Conservation (phyloP, 1,140 invertebrate species). For the Ctenoplectra terminalis region DNA sequence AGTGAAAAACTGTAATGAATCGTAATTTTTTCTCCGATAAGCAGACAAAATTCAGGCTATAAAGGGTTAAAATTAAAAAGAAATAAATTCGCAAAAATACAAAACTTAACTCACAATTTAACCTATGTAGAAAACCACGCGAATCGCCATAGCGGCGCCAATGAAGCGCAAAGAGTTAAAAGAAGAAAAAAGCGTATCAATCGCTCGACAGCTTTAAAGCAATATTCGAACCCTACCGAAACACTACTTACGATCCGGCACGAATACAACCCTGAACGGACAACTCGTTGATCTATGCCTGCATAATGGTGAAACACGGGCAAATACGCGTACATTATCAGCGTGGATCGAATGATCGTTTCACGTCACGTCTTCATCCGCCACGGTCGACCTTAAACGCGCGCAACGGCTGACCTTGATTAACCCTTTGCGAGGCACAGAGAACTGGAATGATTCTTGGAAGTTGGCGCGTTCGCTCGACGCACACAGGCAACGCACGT, state of each 20-base stretch:
- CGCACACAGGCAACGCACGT: neutral
- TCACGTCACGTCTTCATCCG: conserved; percentile 58
- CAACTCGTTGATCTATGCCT: conserved; percentile 39
- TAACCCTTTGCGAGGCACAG: conserved; percentile 42
- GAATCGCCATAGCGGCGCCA: too few species aligned
- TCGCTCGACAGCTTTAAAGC: too few species aligned
- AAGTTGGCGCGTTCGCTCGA: conserved; percentile 2
- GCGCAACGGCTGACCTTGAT: conserved; percentile 58
- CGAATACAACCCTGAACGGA: neutral
- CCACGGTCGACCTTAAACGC: conserved; percentile 48
- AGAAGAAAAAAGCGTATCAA: too few species aligned
- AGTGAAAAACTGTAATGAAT: too few species aligned
- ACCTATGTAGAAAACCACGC: too few species aligned
- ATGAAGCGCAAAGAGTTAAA: too few species aligned
- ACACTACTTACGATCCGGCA: neutral
- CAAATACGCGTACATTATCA: conserved; percentile 52
- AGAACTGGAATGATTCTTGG: conserved; percentile 54
- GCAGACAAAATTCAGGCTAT: too few species aligned
- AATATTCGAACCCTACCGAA: too few species aligned
- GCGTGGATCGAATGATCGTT: conserved; percentile 55
- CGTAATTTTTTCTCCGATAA: too few species aligned
- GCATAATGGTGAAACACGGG: conserved; percentile 22
- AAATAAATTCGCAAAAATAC: too few species aligned
- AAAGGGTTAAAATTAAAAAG: too few species aligned
- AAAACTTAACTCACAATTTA: too few species aligned